Evolutionary conservation across 2,113 vertebrate species (phyloP).

Genomic region (Anarrhichthys ocellatus): DNA sequence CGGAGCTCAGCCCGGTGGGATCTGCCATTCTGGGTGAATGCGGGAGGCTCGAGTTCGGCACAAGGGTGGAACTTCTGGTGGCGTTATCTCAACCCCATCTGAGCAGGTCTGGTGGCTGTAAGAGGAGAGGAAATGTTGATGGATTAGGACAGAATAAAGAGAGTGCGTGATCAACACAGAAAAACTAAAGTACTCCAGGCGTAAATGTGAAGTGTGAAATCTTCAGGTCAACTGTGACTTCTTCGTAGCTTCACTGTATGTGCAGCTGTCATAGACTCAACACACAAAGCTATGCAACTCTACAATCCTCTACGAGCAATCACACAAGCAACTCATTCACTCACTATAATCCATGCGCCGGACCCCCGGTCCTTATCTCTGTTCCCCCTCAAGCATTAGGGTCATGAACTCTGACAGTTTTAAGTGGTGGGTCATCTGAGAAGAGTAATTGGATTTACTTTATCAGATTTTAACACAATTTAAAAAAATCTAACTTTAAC

Average conservation of each 20-base stretch:
- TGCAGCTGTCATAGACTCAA: constrained; percentile 41
- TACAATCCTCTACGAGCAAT: background rate
- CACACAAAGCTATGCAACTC: constrained; percentile 8
- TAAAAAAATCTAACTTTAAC: background rate
- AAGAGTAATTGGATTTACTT: background rate
- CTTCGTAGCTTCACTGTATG: constrained; percentile 14
- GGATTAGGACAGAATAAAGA: background rate
- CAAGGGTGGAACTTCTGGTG: constrained; percentile 3
- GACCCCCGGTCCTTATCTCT: background rate
- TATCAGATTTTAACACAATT: background rate
- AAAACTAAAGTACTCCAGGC: background rate
- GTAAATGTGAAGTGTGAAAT: constrained; percentile 49
- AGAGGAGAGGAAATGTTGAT: constrained; percentile 16
- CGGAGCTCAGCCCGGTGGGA: constrained; percentile 77
- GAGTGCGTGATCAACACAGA: background rate
- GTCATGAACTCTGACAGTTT: constrained; percentile 20
- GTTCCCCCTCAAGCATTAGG: background rate
- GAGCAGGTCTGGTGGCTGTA: constrained; percentile 47
- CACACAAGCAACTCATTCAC: constrained; percentile 37
- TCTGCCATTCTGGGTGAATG: constrained; percentile 75
- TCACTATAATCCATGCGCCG: background rate
- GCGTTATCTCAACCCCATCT: constrained; percentile 78
- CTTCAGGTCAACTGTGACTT: constrained; percentile 55
- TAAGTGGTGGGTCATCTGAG: background rate
- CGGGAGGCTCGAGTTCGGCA: constrained; percentile 29